Evolutionary conservation across 2,888 invertebrate species (phyloP).

Genomic region (Alsophila aescularia): DNA sequence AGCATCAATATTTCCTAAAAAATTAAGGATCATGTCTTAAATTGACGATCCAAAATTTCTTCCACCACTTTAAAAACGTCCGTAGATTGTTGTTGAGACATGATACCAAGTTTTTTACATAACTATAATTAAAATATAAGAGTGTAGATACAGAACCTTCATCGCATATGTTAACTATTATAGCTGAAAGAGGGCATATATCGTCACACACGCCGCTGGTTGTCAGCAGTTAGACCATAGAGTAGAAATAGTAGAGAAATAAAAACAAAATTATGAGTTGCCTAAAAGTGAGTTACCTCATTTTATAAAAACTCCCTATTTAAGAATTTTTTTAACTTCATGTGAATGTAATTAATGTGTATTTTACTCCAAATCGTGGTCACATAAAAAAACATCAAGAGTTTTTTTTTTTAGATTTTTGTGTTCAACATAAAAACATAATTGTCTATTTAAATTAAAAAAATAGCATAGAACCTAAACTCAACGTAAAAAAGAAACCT

Average conservation of each 20-base stretch:
- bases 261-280: no score
- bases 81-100: neutral
- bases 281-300: no score
- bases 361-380: no score
- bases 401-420: no score
- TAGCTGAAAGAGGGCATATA: conserved; percentile 53
- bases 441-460: no score
- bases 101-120: neutral
- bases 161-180: conserved; percentile 53
- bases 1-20: neutral
- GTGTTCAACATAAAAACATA: no score
- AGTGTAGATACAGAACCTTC: conserved; percentile 42
- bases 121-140: conserved; percentile 2
- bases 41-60: neutral
- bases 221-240: conserved; percentile 36
- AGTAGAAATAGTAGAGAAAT: conserved; percentile 18
- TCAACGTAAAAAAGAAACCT: no score
- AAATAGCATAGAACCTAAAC: no score
- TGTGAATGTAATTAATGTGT: no score
- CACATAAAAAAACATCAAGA: no score
- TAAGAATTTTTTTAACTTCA: no score
- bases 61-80: neutral
- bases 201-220: conserved; percentile 46
- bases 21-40: neutral
- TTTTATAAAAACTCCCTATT: no score